Base-by-base conservation (phyloP, 2,113 vertebrate genomes). In the Hippocampus mohnikei region DNA sequence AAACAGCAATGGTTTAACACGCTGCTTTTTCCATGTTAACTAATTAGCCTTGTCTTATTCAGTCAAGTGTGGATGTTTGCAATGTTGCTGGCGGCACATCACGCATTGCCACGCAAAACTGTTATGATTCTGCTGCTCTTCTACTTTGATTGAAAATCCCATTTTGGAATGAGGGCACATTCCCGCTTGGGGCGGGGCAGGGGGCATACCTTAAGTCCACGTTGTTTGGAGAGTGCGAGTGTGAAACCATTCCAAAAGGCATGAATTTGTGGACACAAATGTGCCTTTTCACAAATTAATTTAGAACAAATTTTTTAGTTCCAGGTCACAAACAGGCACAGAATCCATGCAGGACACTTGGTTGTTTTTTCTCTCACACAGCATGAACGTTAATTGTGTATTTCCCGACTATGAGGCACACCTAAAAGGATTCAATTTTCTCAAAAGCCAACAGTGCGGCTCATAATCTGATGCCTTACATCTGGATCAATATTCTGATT, bases 21-120 rank as follows among this genome's bases (percentile, higher is more conserved):
- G 52, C n/a, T 65, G 48, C 66, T 11, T 75, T 72, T 67, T 46
- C 68, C 72, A 72, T 72, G 55, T 72, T 81, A 67, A 70, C 66
- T 44, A 61, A 77, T 74, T 65, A 75, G 27, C 25, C 18, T 9
- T 20, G 10, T 44, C 44, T 68, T 61, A 71, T 71, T 63, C 71
- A 25, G 60, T 62, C 46, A 23, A 65, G 58, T 50, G 59, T 73
- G 41, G 46, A 72, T 29, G 55, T 77, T 74, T 68, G 50, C 65
- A 29, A 58, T 67, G 20, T 53, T 69, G 65, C 66, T 66, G 48
- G 29, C 8, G 70, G 69, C 67, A 70, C 41, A 9, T n/a, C 33
- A 53, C 63, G 67, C 67, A 68, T 40, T 48, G 37, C n/a, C 29
- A 55, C 29, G n/a, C 42, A 1, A 20, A 74, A 74, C 53, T 70